These are phyloP conservation scores for Lordiphosa collinella DNA, from an alignment of 1,140 invertebrate species.

Conservation along the genomic window DNA sequence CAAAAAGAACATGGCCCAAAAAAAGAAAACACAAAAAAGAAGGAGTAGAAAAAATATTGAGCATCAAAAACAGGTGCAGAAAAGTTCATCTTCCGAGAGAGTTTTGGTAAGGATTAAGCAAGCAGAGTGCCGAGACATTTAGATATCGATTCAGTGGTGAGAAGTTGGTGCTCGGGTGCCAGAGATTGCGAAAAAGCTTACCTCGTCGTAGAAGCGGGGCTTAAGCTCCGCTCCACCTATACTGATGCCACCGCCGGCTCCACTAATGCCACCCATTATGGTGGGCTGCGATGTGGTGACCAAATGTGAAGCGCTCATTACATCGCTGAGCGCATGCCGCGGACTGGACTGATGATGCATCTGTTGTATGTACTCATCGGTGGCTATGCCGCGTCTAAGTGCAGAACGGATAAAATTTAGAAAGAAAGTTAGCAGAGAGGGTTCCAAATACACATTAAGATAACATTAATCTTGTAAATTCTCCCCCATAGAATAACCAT, in stretches of 20 bases:
- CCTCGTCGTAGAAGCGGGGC: conserved; percentile 75
- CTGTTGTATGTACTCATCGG: conserved; percentile 85
- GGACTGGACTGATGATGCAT: conserved; percentile 79
- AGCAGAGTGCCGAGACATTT: conserved; percentile 74
- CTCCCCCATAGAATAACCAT: no score
- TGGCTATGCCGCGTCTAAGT: conserved; percentile 85
- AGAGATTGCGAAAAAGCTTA: conserved; percentile 32
- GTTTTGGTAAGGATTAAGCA: conserved; percentile 40
- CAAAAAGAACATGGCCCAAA: conserved; percentile 65
- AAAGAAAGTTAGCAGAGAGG: no score
- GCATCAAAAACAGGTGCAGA: conserved; percentile 64
- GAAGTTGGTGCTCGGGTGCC: conserved; percentile 27
- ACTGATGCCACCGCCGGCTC: conserved; percentile 61
- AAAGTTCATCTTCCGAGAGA: conserved; percentile 49
- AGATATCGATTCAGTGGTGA: conserved; percentile 50
- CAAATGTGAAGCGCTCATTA: conserved; percentile 65
- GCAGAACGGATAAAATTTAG: conserved; percentile 21
- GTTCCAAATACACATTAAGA: no score
- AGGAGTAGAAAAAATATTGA: conserved; percentile 54
- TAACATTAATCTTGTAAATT: no score
- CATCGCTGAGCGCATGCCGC: conserved; percentile 70
- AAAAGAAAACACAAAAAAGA: conserved; percentile 56
- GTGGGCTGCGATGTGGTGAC: conserved; percentile 75
- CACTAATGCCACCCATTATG: conserved; percentile 54
- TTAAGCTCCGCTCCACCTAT: conserved; percentile 66